Evolutionary conservation across 2,888 invertebrate genomes (phyloP).

Genomic region (Pristionchus fissidentatus): DNA sequence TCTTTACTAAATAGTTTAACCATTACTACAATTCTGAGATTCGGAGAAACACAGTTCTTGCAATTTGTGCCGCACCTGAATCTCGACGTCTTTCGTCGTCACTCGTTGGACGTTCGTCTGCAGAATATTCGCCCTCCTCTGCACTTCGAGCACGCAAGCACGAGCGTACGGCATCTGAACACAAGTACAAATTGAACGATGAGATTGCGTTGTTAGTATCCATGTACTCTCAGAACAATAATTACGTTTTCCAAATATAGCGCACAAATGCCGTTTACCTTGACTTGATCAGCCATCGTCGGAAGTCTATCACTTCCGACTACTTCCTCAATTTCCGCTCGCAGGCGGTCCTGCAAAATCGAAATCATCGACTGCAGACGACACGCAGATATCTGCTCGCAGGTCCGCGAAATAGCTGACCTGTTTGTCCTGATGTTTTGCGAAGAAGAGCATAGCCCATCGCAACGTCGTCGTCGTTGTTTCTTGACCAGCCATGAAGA

Average conservation of each 20-base stretch:
- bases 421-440: neutral
- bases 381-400: neutral
- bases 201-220: too few species aligned
- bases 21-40: neutral
- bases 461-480: neutral
- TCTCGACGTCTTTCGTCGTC: neutral
- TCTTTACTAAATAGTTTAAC: neutral
- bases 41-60: too few species aligned
- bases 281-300: neutral
- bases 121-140: neutral
- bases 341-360: neutral
- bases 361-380: too few species aligned
- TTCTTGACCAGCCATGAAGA: neutral
- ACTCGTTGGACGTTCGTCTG: neutral
- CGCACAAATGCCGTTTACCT: neutral
- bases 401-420: too few species aligned
- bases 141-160: slow-evolving; percentile 5
- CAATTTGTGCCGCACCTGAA: neutral
- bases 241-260: neutral
- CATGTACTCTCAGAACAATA: too few species aligned
- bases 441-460: neutral
- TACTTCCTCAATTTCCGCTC: neutral
- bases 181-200: neutral
- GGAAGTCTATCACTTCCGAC: neutral
- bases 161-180: slow-evolving; percentile 10